phyloP scores from a whole-genome alignment of 2,113 vertebrate genomes.

The Taurulus bubalis region DNA sequence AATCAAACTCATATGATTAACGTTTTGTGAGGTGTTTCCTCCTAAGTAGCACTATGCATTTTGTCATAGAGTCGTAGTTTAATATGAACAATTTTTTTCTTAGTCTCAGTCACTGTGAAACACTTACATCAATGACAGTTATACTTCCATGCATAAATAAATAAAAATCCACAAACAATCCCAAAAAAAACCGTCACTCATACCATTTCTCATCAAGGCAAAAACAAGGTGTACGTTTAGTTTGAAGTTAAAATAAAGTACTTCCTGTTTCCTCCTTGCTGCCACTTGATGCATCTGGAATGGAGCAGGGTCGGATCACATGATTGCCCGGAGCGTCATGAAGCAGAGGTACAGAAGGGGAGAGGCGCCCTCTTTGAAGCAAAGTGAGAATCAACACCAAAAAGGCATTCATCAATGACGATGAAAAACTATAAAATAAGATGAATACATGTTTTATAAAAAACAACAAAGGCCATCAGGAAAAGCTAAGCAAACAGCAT shows the following conservation, averaged over 20 bases:
- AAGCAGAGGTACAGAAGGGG: conserved; percentile 77
- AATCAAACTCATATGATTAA: background rate
- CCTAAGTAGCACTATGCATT: background rate
- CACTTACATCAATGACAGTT: background rate
- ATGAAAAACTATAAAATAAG: background rate
- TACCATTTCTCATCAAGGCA: too few relatives aligned
- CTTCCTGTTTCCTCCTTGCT: conserved; percentile 27
- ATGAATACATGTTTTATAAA: background rate
- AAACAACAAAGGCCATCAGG: background rate
- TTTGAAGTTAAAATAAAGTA: conserved; percentile 32
- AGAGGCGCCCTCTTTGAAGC: conserved; percentile 89
- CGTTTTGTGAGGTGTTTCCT: background rate
- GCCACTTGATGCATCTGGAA: conserved; percentile 74
- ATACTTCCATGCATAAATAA: background rate
- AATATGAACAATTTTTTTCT: background rate
- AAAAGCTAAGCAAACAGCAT: background rate
- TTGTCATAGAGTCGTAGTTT: background rate
- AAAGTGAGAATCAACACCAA: conserved; percentile 29
- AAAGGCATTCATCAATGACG: conserved; percentile 22
- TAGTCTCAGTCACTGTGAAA: background rate
- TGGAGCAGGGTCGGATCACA: conserved; percentile 84
- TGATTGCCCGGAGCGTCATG: conserved; percentile 88
- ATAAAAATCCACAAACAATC: background rate
- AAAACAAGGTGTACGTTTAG: conserved; percentile 34
- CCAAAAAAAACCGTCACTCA: too few relatives aligned